Evolutionary conservation across 2,797 vertebrate species (phyloP), one percentile per base, ranked within the genome.

Genomic region (Oophaga sylvatica): DNA sequence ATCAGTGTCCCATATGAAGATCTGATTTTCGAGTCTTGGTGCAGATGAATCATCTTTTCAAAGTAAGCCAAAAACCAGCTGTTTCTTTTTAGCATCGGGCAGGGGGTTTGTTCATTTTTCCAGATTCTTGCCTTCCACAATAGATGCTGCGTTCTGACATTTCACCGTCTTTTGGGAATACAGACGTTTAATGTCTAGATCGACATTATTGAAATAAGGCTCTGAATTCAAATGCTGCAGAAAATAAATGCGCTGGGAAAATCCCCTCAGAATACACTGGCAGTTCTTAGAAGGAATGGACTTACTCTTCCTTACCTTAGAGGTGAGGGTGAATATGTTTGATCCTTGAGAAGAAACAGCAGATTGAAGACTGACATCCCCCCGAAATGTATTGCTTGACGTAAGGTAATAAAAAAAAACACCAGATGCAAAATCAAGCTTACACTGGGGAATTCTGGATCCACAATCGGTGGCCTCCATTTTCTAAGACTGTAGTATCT

Each of bases 31-130:
- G 35, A 87, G 85, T 71, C 60, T 7, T 57, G 81, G 83, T 48
- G 26, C 16, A 41, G 84, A 89, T 87, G 86, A 87, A 77, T 87
- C 73, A 87, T 89, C 82, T 63, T 53, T 80, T 62, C 3, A 11
- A 17, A 15, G 77, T 82, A 80, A 87, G 53, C 88, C 71, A 90
- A 90, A 90, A 81, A 16, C 80, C 85, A 80, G 89, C 80, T 88
- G 31, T 65, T 67, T 87, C 53, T 89, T 80, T 45, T 84, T 73
- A 73, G 68, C 81, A 71, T 68, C 41, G 68, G 83, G 83, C 67
- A 45, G 84, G 67, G 29, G 8, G n/a, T 6, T 10, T 73, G 57
- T 76, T 87, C 31, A 78, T 76, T 88, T 88, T 81, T 75, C 73
- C 87, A 80, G 53, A 73, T 60, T 68, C 71, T 6, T 35, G 56